Base-by-base conservation (phyloP, 2,113 vertebrate species). In the Heptranchias perlo region DNA sequence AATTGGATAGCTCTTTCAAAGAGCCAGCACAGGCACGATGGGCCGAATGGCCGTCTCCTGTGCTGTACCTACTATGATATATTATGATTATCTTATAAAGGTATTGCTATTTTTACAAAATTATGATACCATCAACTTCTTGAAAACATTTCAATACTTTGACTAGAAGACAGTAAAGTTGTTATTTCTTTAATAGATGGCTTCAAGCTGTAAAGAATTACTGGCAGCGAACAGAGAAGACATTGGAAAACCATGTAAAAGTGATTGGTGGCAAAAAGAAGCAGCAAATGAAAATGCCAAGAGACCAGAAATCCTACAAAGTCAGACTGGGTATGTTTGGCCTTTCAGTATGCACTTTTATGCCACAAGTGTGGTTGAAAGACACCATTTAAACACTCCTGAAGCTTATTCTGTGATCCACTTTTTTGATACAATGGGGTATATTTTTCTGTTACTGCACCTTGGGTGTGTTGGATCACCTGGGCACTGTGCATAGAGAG, bases 321-420 rank as follows among this genome's bases (percentile, higher is more conserved):
- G 97, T 98, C 96, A 98, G 96, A 96, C 96, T 98, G 64, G 97
- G 97, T 98, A 96, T 35, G 44, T 25, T 14, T 31, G 10, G 39
- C 28, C 49, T 73, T 69, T 5, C 65, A 14, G 14, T 69, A 8
- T 93, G 35, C 18, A 5, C 54, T 92, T 18, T 35, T 54, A 54
- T 54, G 11, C 14, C 31, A 28, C 86, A 35, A 28, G 5, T 62
- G n/a, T 23, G 58, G 16, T 31, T 93, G 54, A n/a, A 62, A 62
- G 2, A 39, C 3, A 5, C 58, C 3, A 16, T 93, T 62, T 62
- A 39, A 93, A 35, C 35, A 39, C 31, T 18, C 14, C 39, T 39
- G 5, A 62, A 61, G 3, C n/a, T 78, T 78, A n/a, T 91, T 23
- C n/a, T 44, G 28, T 89, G 28, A 28, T 89, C 0, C 35, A n/a